Evolutionary conservation across 2,888 invertebrate genomes (phyloP).

Genomic region (Acleris laterana): DNA sequence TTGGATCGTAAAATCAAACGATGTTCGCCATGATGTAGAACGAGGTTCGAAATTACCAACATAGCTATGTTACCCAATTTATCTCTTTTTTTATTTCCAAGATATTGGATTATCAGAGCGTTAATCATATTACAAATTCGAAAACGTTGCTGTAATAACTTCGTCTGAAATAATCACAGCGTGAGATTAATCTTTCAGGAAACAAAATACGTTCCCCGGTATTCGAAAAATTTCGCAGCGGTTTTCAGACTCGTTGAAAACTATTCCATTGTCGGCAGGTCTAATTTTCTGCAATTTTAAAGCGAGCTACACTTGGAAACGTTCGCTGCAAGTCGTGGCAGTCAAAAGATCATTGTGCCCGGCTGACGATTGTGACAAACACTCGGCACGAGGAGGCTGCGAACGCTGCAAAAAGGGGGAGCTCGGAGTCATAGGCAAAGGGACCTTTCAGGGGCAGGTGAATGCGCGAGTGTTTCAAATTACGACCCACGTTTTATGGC

Average conservation of each 20-base stretch:
- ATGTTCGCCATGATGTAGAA: conserved; percentile 10
- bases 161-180: not conserved
- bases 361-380: conserved; percentile 62
- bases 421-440: conserved; percentile 51
- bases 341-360: conserved; percentile 76
- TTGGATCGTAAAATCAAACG: conserved; percentile 46
- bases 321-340: conserved; percentile 55
- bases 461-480: conserved; percentile 59
- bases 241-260: conserved; percentile 24
- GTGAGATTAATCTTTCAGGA: conserved; percentile 1
- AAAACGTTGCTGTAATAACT: not conserved
- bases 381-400: conserved; percentile 46
- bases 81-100: not conserved
- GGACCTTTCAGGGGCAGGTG: conserved; percentile 60
- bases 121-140: not conserved
- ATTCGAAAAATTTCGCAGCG: not conserved
- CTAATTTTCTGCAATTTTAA: conserved; percentile 64
- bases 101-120: not conserved
- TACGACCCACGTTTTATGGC: conserved; percentile 58
- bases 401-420: conserved; percentile 54
- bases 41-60: not conserved
- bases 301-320: conserved; percentile 50
- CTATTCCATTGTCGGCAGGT: conserved; percentile 48
- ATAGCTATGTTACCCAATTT: conserved; percentile 11
- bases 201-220: not conserved